Base-by-base conservation (phyloP, 2,888 invertebrate genomes). In the Caenorhabditis macrosperma region DNA sequence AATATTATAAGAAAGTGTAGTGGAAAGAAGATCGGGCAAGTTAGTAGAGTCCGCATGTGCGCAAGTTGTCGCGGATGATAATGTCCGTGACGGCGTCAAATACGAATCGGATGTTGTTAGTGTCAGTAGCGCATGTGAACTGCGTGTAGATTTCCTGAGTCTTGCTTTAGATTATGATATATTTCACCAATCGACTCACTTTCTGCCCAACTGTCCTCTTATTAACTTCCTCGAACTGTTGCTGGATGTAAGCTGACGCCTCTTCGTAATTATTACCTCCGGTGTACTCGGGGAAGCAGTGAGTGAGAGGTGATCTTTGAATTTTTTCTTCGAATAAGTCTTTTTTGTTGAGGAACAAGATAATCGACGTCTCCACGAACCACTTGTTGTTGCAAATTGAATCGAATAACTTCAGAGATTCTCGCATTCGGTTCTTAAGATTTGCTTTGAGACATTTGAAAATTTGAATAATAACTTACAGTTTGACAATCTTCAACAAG, bases 51-150 rank as follows among this genome's bases (percentile, higher is more conserved):
- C 82, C 82, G 48, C 78, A 78, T 10, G 66, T 69, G 35, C 82
- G 61, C 5, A 83, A 61, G 57, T 83, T 83, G 41, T 81, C 76
- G 7, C 78, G 77, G 38, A 79, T 76, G 61, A 83, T 78, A 48
- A 83, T 83, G 35, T 83, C 83, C 7, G 79, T 79, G 60, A 79
- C 81, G 50, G 81, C 81, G 57, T 83, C 81, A 72, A 83, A 83
- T 2, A 83, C 83, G 78, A 83, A 83, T 20, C 81, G 79, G 52
- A 83, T 82, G 59, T 82, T 83, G 67, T 83, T 79, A 15, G 83
- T 83, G 71, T 83, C 83, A 28, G 83, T 83, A 55, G 83, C 83
- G 41, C 85, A 85, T 2, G 85, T 85, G 81, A 85, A 85, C 46
- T 85, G 85, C 1, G 85, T 85, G 83, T 85, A 85, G 81, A 85